Evolutionary conservation across 2,113 vertebrate genomes (phyloP).

Genomic region (Petaurus breviceps): DNA sequence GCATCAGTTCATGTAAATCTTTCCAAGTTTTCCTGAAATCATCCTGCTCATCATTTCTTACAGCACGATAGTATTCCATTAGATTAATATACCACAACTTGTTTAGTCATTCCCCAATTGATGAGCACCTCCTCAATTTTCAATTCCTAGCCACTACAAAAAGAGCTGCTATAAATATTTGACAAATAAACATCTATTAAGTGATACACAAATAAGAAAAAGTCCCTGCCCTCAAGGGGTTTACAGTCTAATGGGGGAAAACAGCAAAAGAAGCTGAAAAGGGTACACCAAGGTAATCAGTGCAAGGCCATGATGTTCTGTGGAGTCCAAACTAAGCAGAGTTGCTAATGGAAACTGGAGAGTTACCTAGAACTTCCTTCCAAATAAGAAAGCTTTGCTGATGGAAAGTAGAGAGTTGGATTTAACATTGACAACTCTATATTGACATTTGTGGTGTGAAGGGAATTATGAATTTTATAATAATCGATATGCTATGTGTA

Average conservation of each 20-base stretch:
- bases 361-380: not conserved
- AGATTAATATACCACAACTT: not conserved
- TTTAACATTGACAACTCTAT: not conserved
- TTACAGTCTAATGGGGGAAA: not conserved
- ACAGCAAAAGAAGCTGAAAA: not conserved
- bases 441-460: not conserved
- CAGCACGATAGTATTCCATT: not conserved
- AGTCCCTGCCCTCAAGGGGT: not conserved
- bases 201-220: not conserved
- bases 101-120: not conserved
- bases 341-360: not conserved
- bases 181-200: not conserved
- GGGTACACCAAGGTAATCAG: not conserved
- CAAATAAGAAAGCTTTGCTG: not conserved
- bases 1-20: not conserved
- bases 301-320: not conserved
- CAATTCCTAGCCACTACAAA: not conserved
- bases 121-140: not conserved
- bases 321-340: not conserved
- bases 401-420: not conserved
- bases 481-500: no score
- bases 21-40: not conserved
- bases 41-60: not conserved
- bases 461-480: no score
- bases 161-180: not conserved